phyloP scores from a whole-genome alignment of 2,888 invertebrate species.

The Torymus tubicola region DNA sequence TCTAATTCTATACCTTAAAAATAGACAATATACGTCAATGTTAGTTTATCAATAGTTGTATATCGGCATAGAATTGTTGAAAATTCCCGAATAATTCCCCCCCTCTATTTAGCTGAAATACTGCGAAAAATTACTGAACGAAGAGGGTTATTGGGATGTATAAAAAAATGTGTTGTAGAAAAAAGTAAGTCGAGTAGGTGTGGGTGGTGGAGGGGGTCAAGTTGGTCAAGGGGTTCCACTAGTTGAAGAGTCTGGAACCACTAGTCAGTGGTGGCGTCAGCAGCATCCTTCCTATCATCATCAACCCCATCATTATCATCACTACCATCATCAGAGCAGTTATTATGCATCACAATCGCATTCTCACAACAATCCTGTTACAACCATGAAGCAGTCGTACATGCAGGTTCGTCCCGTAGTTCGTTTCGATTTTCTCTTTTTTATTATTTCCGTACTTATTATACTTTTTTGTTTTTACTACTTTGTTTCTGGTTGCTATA shows the following conservation, averaged over 20 bases:
- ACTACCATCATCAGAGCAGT: constrained; percentile 73
- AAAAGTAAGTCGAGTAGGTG: constrained; percentile 75
- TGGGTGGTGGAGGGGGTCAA: constrained; percentile 72
- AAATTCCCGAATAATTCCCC: no score
- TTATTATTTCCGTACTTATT: not conserved
- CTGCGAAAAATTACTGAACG: constrained; percentile 19
- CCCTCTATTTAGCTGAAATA: not conserved
- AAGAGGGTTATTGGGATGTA: not conserved
- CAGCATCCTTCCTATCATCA: constrained; percentile 65
- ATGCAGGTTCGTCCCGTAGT: constrained; percentile 75
- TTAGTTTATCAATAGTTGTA: no score
- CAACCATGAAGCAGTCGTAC: constrained; percentile 77
- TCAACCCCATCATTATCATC: constrained; percentile 66
- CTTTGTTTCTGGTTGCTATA: not conserved
- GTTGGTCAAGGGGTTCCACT: constrained; percentile 71
- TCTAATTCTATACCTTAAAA: no score
- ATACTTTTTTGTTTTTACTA: not conserved
- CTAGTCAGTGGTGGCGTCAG: constrained; percentile 74
- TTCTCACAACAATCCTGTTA: constrained; percentile 74
- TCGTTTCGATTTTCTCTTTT: constrained; percentile 11
- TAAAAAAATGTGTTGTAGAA: constrained; percentile 71
- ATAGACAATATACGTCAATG: no score
- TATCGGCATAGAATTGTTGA: no score
- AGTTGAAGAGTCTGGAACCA: constrained; percentile 68
- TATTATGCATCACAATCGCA: constrained; percentile 74